phyloP scores from a whole-genome alignment of 1,140 invertebrate genomes.

The Rhyzopertha dominica region DNA sequence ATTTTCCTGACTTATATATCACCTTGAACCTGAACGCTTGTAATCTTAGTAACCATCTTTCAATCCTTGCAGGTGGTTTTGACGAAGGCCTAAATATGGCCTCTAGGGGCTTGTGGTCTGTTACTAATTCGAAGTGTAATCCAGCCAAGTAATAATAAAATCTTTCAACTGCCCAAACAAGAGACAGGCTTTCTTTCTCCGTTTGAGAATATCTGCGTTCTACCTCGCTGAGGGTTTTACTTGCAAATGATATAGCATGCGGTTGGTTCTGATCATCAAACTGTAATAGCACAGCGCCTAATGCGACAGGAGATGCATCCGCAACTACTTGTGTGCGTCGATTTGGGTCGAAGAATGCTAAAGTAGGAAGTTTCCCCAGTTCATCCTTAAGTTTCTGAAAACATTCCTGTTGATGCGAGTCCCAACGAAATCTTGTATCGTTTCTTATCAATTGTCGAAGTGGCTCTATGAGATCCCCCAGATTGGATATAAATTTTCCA shows the following conservation, averaged over 20 bases:
- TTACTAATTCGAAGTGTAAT: slow-evolving; percentile 33
- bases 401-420: slow-evolving; percentile 12
- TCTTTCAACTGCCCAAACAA: slow-evolving; percentile 38
- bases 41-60: slow-evolving; percentile 37
- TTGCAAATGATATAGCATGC: no score
- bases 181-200: slow-evolving; percentile 44
- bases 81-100: slow-evolving; percentile 15
- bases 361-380: slow-evolving; percentile 34
- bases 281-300: slow-evolving; percentile 40
- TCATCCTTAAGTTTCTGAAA: slow-evolving; percentile 18
- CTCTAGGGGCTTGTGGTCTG: no score
- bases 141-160: slow-evolving; percentile 42
- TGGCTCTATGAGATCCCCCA: slow-evolving; percentile 21
- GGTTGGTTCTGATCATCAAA: slow-evolving; percentile 31
- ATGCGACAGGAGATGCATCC: slow-evolving; percentile 46
- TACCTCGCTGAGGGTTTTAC: no score
- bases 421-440: slow-evolving; percentile 23
- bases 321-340: slow-evolving; percentile 39
- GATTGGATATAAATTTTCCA: slow-evolving; percentile 26
- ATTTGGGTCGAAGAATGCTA: slow-evolving; percentile 45
- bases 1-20: slow-evolving; percentile 35
- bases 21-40: slow-evolving; percentile 24
- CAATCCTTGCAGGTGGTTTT: slow-evolving; percentile 33
- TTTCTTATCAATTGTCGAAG: slow-evolving; percentile 23
- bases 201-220: slow-evolving; percentile 44